Conservation (phyloP, 2,113 vertebrate genomes). For the Perognathus longimembris region DNA sequence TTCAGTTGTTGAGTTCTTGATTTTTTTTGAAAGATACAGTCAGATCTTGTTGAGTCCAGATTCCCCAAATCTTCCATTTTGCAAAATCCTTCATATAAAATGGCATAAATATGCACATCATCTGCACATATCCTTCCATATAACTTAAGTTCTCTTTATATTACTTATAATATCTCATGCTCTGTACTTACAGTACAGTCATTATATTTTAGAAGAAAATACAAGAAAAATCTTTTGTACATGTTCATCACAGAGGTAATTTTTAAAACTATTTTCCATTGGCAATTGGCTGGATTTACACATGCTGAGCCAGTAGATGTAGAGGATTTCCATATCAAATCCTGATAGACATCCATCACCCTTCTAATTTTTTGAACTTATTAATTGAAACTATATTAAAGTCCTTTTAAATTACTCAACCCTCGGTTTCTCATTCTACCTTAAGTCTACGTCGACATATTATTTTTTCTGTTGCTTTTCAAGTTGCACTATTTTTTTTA, state of each 20-base stretch:
- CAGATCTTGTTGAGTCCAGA: not conserved
- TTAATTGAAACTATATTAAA: not conserved
- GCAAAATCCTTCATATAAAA: not conserved
- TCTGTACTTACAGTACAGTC: no score
- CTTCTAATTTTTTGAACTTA: slow-evolving; percentile 28
- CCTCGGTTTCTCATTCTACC: not conserved
- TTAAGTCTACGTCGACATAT: not conserved
- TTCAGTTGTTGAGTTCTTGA: not conserved
- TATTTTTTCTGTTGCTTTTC: not conserved
- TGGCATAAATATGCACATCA: not conserved
- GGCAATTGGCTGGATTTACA: not conserved
- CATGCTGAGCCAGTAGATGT: not conserved
- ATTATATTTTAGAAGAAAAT: not conserved
- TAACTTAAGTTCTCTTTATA: not conserved
- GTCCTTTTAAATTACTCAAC: not conserved
- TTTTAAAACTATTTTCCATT: not conserved
- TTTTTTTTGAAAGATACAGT: not conserved
- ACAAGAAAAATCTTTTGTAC: not conserved
- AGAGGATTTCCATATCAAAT: not conserved
- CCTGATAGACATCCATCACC: not conserved
- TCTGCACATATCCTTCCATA: not conserved
- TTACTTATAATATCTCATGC: not conserved
- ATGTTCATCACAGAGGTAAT: not conserved
- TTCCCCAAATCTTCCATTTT: not conserved
- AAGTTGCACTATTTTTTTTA: not conserved